Conservation (phyloP, 2,888 invertebrate species). For the Clepsis dumicolana region DNA sequence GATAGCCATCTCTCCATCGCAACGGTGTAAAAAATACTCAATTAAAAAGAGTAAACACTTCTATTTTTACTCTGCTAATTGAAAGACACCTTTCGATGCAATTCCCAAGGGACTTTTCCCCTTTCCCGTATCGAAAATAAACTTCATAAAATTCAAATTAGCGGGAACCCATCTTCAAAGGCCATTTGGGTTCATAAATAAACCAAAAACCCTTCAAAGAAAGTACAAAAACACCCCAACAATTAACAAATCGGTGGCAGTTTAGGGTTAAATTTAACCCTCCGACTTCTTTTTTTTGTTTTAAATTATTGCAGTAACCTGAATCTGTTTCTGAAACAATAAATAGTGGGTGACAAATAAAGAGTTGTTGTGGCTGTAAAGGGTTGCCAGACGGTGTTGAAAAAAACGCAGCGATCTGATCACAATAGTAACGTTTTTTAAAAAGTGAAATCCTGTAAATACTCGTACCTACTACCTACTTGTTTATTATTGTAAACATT, state of each 20-base stretch:
- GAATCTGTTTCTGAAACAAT: constrained; percentile 71
- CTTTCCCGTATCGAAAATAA: constrained; percentile 72
- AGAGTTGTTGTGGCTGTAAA: constrained; percentile 48
- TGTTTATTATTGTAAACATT: too few species aligned
- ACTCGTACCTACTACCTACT: too few species aligned
- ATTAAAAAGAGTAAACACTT: constrained; percentile 9
- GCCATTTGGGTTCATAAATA: constrained; percentile 84
- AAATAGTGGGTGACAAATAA: constrained; percentile 72
- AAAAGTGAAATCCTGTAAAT: too few species aligned
- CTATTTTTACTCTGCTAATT: constrained; percentile 21
- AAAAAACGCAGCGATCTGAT: constrained; percentile 43
- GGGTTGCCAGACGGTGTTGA: constrained; percentile 46
- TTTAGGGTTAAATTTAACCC: constrained; percentile 80
- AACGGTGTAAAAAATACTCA: background rate
- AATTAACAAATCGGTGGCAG: constrained; percentile 82
- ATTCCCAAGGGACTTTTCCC: constrained; percentile 64
- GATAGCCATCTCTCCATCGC: background rate
- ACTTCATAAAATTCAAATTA: constrained; percentile 84
- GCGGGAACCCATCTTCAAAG: constrained; percentile 75
- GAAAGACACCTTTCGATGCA: constrained; percentile 30
- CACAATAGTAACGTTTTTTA: background rate
- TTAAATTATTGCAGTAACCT: constrained; percentile 68
- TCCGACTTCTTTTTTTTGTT: constrained; percentile 62
- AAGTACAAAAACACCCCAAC: constrained; percentile 74
- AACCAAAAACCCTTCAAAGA: constrained; percentile 67